Evolutionary conservation across 2,797 vertebrate species (phyloP).

Genomic region (Rhinogobio ventralis): DNA sequence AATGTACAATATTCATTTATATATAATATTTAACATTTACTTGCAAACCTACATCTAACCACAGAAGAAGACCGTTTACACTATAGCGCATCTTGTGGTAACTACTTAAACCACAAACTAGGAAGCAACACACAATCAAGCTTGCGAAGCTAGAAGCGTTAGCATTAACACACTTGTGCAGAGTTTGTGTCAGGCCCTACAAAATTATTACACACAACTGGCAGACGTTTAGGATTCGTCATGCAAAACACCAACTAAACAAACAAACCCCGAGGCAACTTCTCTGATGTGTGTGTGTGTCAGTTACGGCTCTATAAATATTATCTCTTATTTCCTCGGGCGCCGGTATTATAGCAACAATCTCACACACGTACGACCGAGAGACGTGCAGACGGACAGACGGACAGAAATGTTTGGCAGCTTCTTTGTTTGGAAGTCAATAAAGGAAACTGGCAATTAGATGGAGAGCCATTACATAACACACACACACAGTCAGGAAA

Average conservation of each 20-base stretch:
- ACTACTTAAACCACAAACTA: neutral
- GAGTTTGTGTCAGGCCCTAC: neutral
- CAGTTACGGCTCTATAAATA: conserved; percentile 51
- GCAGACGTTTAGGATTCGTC: conserved; percentile 11
- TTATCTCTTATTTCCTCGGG: conserved; percentile 47
- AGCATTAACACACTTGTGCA: neutral
- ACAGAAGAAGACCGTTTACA: neutral
- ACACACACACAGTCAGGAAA: conserved; percentile 61
- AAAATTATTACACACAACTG: neutral
- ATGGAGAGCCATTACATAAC: conserved; percentile 66
- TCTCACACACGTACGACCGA: conserved; percentile 5
- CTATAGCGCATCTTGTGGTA: neutral
- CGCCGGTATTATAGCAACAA: conserved; percentile 16
- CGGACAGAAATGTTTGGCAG: conserved; percentile 32
- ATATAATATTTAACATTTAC: neutral
- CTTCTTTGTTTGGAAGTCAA: conserved; percentile 59
- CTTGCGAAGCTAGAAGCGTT: neutral
- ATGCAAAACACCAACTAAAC: conserved; percentile 39
- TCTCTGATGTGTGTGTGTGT: conserved; percentile 19
- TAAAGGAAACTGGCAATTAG: conserved; percentile 74
- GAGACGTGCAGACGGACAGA: conserved; percentile 2
- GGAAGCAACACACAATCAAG: neutral
- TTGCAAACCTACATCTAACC: neutral
- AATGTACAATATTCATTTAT: neutral
- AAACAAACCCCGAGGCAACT: conserved; percentile 18